Evolutionary conservation across 2,888 invertebrate genomes (phyloP).

Genomic region (Tridacna gigas): DNA sequence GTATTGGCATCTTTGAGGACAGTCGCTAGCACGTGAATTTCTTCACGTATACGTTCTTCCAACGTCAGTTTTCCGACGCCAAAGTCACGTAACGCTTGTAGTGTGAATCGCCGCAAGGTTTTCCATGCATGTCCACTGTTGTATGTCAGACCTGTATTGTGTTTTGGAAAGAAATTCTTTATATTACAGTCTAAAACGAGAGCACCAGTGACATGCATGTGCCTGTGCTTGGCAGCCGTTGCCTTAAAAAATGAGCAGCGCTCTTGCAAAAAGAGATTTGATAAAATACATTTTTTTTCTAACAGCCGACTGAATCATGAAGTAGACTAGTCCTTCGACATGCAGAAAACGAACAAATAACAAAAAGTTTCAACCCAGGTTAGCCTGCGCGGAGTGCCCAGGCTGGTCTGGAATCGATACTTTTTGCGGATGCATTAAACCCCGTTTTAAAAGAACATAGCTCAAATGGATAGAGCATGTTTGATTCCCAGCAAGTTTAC

Average conservation of each 20-base stretch:
- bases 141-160: constrained; percentile 68
- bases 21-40: constrained; percentile 63
- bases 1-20: constrained; percentile 54
- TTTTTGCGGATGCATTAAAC: too few species aligned
- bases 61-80: constrained; percentile 75
- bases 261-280: too few species aligned
- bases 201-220: background rate
- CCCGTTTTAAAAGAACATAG: too few species aligned
- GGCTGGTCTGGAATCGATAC: too few species aligned
- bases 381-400: too few species aligned
- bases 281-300: too few species aligned
- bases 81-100: constrained; percentile 73
- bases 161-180: background rate
- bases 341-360: too few species aligned
- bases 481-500: too few species aligned
- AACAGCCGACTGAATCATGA: too few species aligned
- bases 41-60: constrained; percentile 71
- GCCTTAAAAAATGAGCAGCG: background rate
- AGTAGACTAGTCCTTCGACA: too few species aligned
- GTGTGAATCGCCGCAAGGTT: constrained; percentile 66
- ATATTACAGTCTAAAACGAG: background rate
- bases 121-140: constrained; percentile 74
- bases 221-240: background rate
- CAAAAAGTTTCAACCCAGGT: too few species aligned
- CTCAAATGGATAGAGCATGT: too few species aligned